A percentile compares a stretch with the other conserved stretches of the same genome.
phyloP scores from a whole-genome alignment of 2,888 invertebrate genomes.

The Leptopilina syphax region DNA sequence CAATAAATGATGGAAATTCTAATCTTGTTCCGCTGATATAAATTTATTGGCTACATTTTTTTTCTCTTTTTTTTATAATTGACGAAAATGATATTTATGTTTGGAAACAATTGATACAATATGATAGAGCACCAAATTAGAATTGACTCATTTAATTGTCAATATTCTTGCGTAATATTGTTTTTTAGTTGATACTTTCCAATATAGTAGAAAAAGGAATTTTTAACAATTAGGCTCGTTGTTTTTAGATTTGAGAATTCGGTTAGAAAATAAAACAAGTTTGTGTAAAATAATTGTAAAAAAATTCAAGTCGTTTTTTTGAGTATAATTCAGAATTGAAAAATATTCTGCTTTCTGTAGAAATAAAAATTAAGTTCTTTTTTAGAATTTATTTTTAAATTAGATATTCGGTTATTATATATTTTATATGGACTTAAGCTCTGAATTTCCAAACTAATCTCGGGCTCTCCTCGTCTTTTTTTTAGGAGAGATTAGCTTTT shows the following conservation, averaged over 20 bases:
- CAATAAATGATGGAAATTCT: conserved; percentile 42
- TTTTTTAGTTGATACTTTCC: too few relatives aligned
- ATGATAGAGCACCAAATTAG: not conserved
- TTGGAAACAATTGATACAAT: not conserved
- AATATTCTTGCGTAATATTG: not conserved
- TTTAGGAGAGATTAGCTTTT: not conserved
- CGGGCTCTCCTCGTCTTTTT: too few relatives aligned
- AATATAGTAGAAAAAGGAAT: not conserved
- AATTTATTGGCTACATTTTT: not conserved
- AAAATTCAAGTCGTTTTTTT: not conserved
- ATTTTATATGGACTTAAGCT: not conserved
- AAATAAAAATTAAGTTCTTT: too few relatives aligned
- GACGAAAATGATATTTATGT: conserved; percentile 7
- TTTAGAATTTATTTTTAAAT: too few relatives aligned
- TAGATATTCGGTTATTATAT: too few relatives aligned
- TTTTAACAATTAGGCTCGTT: not conserved
- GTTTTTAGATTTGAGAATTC: not conserved
- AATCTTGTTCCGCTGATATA: not conserved
- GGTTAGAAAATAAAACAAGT: not conserved
- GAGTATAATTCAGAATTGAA: not conserved
- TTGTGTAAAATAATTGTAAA: not conserved
- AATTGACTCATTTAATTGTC: conserved; percentile 21
- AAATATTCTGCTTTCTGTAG: not conserved
- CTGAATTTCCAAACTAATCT: conserved; percentile 5
- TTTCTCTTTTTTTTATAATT: not conserved